Percentiles rank a stretch among this genome's conserved stretches.
These are phyloP conservation scores for Hemaris fuciformis DNA, from an alignment of 2,888 invertebrate genomes.

Conservation along the genomic window DNA sequence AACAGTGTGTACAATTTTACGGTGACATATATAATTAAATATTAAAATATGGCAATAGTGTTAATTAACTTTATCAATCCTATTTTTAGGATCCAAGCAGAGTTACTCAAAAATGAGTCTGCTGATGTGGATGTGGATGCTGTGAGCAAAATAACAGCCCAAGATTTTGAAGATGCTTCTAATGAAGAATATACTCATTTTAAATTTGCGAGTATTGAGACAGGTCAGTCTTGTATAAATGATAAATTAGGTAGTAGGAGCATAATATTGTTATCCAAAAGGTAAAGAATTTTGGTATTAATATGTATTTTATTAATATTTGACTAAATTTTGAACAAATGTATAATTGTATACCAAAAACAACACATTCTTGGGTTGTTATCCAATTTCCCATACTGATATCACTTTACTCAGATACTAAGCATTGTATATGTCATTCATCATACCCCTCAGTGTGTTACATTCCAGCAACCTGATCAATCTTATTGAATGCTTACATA, in stretches of 20 bases:
- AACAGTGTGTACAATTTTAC: too few species aligned
- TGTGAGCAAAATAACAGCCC: slow-evolving; percentile 86
- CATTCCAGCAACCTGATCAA: not conserved
- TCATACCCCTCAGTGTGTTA: not conserved
- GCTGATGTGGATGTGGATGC: slow-evolving; percentile 83
- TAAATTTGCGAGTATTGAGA: slow-evolving; percentile 83
- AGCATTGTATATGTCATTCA: not conserved
- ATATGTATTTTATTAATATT: too few species aligned
- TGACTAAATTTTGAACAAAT: too few species aligned
- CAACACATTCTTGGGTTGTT: too few species aligned
- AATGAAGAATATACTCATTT: slow-evolving; percentile 87
- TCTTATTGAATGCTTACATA: not conserved
- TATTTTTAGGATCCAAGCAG: slow-evolving; percentile 73
- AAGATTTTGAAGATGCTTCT: slow-evolving; percentile 91
- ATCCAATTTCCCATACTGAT: not conserved
- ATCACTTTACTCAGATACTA: not conserved
- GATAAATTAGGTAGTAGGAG: too few species aligned
- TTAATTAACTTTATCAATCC: not conserved
- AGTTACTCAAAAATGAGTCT: slow-evolving; percentile 81
- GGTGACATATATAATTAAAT: too few species aligned
- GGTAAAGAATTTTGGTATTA: not conserved
- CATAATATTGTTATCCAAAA: too few species aligned
- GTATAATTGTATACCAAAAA: too few species aligned
- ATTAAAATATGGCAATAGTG: too few species aligned
- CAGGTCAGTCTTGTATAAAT: slow-evolving; percentile 70